A percentile compares a stretch with the other conserved stretches of the same genome.
phyloP scores from a whole-genome alignment of 2,888 invertebrate species.

The Eupithecia dodoneata region DNA sequence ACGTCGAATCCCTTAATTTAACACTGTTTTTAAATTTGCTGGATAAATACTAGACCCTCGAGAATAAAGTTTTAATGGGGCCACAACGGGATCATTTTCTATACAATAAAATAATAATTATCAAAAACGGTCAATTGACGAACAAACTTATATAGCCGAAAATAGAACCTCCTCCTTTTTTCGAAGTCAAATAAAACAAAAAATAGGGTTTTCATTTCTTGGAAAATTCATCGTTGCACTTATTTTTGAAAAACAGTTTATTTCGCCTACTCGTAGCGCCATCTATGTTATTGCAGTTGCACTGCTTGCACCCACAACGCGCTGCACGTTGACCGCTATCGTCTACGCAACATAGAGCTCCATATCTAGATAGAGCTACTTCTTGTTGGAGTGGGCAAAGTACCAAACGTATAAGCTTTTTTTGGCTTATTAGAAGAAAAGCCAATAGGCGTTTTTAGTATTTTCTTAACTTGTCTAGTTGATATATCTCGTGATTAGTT shows the following conservation, averaged over 20 bases:
- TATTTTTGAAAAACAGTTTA: neutral
- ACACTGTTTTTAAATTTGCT: too few relatives aligned
- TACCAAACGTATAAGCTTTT: neutral
- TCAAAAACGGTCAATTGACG: too few relatives aligned
- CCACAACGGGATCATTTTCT: too few relatives aligned
- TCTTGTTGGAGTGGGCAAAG: constrained; percentile 18
- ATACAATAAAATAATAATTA: too few relatives aligned
- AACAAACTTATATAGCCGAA: too few relatives aligned
- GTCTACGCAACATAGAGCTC: constrained; percentile 37
- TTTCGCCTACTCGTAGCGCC: constrained; percentile 47
- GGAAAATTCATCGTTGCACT: neutral
- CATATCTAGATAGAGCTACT: constrained; percentile 11
- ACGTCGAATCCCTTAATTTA: too few relatives aligned
- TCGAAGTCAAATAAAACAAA: too few relatives aligned
- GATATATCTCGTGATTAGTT: neutral
- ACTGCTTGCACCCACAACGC: constrained; percentile 46
- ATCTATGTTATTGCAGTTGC: constrained; percentile 48
- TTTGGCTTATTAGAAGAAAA: neutral
- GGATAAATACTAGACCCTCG: too few relatives aligned
- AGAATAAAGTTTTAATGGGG: too few relatives aligned
- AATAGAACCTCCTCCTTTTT: too few relatives aligned
- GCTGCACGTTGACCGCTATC: constrained; percentile 17
- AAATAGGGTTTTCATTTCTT: neutral
- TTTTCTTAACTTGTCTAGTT: neutral
- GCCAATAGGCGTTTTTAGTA: neutral